Conservation (phyloP, 1,140 invertebrate species). For the Dolichoris vasculosae region DNA sequence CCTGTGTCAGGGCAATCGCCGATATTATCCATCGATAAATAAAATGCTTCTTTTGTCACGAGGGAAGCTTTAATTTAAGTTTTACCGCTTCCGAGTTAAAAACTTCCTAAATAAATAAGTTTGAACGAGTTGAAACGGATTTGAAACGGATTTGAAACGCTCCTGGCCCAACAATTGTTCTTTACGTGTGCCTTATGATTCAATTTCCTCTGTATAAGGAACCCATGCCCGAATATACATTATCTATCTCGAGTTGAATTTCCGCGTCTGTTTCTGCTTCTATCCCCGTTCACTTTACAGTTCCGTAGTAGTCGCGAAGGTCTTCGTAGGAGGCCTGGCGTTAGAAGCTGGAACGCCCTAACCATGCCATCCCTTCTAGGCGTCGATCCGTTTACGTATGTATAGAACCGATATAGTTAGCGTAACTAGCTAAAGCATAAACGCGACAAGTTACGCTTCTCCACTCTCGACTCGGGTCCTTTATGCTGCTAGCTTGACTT, state of each 20-base stretch:
- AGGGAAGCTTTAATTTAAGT: no score
- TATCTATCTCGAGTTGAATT: background rate
- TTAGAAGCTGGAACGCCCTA: background rate
- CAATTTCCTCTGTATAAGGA: background rate
- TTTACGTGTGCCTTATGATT: background rate
- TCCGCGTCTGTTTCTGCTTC: background rate
- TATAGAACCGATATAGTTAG: conserved; percentile 43
- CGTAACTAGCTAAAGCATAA: conserved; percentile 46
- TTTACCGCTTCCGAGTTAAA: no score
- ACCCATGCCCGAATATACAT: background rate
- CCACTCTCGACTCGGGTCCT: conserved; percentile 27
- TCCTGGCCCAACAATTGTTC: no score
- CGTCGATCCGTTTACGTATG: conserved; percentile 44
- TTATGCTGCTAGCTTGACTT: conserved; percentile 13
- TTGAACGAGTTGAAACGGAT: no score
- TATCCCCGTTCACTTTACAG: background rate
- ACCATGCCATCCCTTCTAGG: background rate
- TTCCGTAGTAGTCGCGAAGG: background rate
- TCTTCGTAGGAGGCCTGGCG: background rate
- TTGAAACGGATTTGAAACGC: no score
- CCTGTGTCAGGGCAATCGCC: no score
- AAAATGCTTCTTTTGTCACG: no score
- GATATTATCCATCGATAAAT: no score
- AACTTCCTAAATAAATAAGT: no score
- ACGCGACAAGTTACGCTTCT: conserved; percentile 48